Base-by-base conservation (phyloP, 2,113 vertebrate species). In the Protomyctophum bolini region DNA sequence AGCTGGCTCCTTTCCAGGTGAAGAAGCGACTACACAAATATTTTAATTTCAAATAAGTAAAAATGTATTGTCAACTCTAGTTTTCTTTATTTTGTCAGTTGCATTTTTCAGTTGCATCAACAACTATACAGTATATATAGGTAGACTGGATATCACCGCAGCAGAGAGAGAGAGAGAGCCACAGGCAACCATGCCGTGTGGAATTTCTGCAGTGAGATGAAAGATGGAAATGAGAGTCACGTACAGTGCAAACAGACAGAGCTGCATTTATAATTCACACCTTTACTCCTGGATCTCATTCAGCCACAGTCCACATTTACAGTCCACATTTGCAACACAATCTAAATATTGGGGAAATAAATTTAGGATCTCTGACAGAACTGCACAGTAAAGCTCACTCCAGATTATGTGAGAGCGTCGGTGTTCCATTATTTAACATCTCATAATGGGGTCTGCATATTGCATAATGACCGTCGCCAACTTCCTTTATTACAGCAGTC, bases 401-500 rank as follows among this genome's bases (percentile, higher is more conserved):
- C 6, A 15, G 46, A 52, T 8, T 11, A 21, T 50, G 8, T 14
- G 67, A 58, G 47, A 66, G 47, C 48, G n/a, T 41, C 55, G n/a
- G 33, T 8, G 15, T 41, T 71, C 4, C 29, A 67, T 74, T 63
- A 71, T 66, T 75, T 47, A 58, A 76, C 4, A 0, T 68, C 56
- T 72, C 41, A 63, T 63, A 12, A 63, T n/a, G 11, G 10, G n/a
- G 54, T 1, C 21, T 21, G 21, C 21, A 21, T 21, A 21, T 21
- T 21, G n/a, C 51, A 62, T 76, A 54, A 85, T 76, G 63, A 82
- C 73, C 63, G 61, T n/a, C 58, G n/a, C 10, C 29, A 45, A 72
- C 64, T 66, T 47, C 63, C 63, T 77, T 47, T 41, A 79, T 66
- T 74, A 76, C 81, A 62, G 10, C 56, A 73, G 21, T 73, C 65